Conservation (phyloP, 2,888 invertebrate genomes). For the Platerodrilus igneus region DNA sequence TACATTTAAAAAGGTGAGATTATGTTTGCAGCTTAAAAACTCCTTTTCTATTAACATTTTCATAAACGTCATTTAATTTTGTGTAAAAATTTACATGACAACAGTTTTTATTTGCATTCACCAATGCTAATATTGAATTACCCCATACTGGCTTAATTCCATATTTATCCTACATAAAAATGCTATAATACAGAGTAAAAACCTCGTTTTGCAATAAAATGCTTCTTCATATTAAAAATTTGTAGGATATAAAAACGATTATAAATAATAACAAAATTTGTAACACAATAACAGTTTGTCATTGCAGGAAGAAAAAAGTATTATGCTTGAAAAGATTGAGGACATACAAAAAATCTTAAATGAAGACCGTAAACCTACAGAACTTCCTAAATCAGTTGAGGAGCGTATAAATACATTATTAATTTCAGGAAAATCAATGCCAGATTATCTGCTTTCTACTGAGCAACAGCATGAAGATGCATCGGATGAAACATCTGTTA, state of each 20-base stretch:
- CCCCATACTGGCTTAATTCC: too few relatives aligned
- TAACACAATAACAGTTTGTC: constrained; percentile 2
- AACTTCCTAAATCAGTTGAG: constrained; percentile 14
- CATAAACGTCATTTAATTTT: too few relatives aligned
- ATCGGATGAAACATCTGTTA: constrained; percentile 10
- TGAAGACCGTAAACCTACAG: constrained; percentile 8
- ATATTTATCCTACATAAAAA: background rate
- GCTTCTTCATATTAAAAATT: too few relatives aligned
- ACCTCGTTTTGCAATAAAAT: background rate
- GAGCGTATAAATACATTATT: constrained; percentile 13
- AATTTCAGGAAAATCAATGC: constrained; percentile 15
- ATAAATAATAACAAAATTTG: background rate
- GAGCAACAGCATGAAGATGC: constrained; percentile 7
- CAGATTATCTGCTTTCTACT: constrained; percentile 9
- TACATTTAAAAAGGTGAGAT: too few relatives aligned
- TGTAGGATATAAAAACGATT: too few relatives aligned
- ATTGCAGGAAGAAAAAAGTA: constrained; percentile 18
- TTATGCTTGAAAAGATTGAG: constrained; percentile 21
- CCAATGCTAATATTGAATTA: too few relatives aligned
- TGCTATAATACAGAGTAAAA: background rate
- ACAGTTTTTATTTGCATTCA: too few relatives aligned
- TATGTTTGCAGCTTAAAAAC: too few relatives aligned
- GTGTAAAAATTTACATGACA: too few relatives aligned
- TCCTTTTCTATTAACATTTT: too few relatives aligned
- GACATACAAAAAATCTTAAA: constrained; percentile 17